phyloP scores from a whole-genome alignment of 2,113 vertebrate genomes.

The Sminthopsis crassicaudata region DNA sequence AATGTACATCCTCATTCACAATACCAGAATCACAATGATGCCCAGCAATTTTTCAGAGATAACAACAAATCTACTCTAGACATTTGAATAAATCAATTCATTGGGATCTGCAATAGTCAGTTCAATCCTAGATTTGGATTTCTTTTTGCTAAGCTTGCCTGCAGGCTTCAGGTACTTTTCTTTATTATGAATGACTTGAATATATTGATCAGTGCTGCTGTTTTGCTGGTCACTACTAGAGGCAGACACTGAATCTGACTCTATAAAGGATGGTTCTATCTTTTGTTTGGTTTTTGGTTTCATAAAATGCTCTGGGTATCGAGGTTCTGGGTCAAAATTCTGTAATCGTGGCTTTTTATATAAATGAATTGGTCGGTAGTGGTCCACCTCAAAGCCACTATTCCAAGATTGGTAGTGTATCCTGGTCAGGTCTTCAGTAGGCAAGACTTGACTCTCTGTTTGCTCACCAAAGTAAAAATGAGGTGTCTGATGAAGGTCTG shows the following conservation, averaged over 20 bases:
- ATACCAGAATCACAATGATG: neutral
- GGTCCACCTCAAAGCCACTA: slow-evolving; percentile 74
- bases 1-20: neutral
- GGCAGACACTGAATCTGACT: slow-evolving; percentile 92
- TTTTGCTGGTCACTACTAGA: slow-evolving; percentile 95
- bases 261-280: slow-evolving; percentile 86
- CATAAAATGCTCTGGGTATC: slow-evolving; percentile 76
- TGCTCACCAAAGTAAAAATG: slow-evolving; percentile 88
- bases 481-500: slow-evolving; percentile 86
- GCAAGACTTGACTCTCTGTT: slow-evolving; percentile 76
- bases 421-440: slow-evolving; percentile 74
- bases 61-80: slow-evolving; percentile 72
- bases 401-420: slow-evolving; percentile 80
- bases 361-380: slow-evolving; percentile 71
- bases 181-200: slow-evolving; percentile 90
- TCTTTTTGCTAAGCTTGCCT: slow-evolving; percentile 84
- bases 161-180: slow-evolving; percentile 85
- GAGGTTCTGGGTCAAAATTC: slow-evolving; percentile 74
- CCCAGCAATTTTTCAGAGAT: accelerated
- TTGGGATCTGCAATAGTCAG: slow-evolving; percentile 79
- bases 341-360: slow-evolving; percentile 80
- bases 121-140: slow-evolving; percentile 81
- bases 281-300: slow-evolving; percentile 87
- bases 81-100: slow-evolving; percentile 92
- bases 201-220: slow-evolving; percentile 92